Evolutionary conservation across 2,888 invertebrate genomes (phyloP).

Genomic region (Lasioglossum leucozonium): DNA sequence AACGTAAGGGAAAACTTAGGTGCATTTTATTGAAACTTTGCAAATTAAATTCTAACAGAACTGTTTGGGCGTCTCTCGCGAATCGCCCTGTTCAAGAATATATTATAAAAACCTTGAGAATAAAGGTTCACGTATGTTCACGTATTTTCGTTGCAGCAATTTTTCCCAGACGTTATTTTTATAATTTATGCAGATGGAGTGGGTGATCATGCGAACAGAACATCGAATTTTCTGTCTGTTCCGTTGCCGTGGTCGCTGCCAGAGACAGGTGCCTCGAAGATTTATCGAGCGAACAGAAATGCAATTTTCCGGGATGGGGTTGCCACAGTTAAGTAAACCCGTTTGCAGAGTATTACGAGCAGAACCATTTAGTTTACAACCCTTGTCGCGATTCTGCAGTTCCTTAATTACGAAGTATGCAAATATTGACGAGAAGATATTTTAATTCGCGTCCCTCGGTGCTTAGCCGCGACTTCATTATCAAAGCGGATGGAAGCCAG

Average conservation of each 20-base stretch:
- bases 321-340: constrained; percentile 61
- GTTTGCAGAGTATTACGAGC: constrained; percentile 32
- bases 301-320: constrained; percentile 72
- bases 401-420: constrained; percentile 35
- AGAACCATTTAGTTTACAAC: constrained; percentile 22
- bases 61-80: no score
- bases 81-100: neutral
- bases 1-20: no score
- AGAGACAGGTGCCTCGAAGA: constrained; percentile 40
- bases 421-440: neutral
- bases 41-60: no score
- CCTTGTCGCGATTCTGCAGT: constrained; percentile 26
- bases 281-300: constrained; percentile 71
- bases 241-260: neutral
- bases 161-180: neutral
- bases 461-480: neutral
- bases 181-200: neutral
- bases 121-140: neutral
- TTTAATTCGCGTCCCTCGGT: neutral
- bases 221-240: constrained; percentile 42
- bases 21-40: no score
- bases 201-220: constrained; percentile 19
- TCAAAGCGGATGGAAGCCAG: neutral
- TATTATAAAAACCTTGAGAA: neutral
- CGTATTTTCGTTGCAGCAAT: neutral